Conservation (phyloP, 2,888 invertebrate species). For the Tipula unca region DNA sequence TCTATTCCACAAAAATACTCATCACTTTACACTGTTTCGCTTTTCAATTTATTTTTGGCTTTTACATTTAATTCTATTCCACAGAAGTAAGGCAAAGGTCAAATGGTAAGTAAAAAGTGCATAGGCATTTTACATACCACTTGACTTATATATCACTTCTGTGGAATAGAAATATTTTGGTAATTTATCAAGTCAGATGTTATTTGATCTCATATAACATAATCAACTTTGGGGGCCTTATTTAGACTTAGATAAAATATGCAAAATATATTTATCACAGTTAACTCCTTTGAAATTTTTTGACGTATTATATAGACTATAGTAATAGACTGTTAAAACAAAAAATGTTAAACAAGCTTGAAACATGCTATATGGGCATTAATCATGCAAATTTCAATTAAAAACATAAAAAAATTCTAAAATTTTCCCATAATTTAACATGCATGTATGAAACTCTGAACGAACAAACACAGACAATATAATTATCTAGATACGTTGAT, state of each 20-base stretch:
- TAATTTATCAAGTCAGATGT: no score
- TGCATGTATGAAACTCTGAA: neutral
- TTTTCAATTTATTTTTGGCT: no score
- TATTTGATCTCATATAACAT: no score
- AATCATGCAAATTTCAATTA: neutral
- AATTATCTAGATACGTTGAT: neutral
- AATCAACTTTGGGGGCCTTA: no score
- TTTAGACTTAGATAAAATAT: neutral
- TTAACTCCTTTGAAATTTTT: neutral
- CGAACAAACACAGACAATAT: neutral
- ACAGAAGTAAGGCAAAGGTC: no score
- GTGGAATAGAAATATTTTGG: no score
- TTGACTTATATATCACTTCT: no score
- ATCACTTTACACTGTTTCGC: no score
- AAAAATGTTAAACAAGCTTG: neutral
- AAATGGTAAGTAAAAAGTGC: no score
- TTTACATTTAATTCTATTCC: no score
- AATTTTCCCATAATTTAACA: neutral
- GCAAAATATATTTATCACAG: neutral
- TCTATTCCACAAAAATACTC: no score
- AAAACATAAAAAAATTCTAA: neutral
- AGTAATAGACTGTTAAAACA: neutral
- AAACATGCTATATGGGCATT: neutral
- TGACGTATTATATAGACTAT: neutral
- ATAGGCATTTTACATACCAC: no score